Percentiles rank a stretch among this genome's conserved stretches.
These are phyloP conservation scores for Uria aalge DNA, from an alignment of 2,113 vertebrate genomes.

Conservation along the genomic window DNA sequence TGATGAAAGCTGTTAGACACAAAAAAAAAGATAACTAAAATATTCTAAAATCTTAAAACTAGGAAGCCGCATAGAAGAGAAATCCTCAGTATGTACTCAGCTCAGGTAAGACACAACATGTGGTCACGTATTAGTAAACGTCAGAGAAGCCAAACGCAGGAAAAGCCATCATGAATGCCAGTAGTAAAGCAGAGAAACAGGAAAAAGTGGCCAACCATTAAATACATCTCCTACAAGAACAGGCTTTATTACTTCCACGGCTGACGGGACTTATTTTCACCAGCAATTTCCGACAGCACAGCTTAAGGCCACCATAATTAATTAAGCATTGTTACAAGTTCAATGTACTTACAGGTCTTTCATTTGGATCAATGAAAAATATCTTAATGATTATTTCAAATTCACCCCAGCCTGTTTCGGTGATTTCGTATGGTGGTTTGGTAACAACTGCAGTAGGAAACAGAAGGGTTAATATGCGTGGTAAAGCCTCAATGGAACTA, in stretches of 20 bases:
- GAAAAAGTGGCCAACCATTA: not conserved
- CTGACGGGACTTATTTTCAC: not conserved
- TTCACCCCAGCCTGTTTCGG: constrained; percentile 98
- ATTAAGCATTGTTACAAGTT: not conserved
- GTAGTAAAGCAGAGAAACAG: not conserved
- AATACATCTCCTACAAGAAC: not conserved
- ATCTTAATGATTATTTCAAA: constrained; percentile 99
- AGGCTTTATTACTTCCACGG: not conserved
- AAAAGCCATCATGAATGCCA: not conserved
- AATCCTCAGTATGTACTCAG: not conserved
- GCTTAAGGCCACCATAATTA: not conserved
- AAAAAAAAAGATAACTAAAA: not conserved
- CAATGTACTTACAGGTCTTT: constrained; percentile 87
- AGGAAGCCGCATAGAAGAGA: not conserved
- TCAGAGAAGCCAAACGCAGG: not conserved
- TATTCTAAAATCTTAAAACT: not conserved
- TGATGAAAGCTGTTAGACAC: not conserved
- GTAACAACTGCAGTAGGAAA: constrained; percentile 86
- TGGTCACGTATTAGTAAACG: accelerated
- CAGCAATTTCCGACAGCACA: not conserved
- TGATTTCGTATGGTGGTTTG: constrained; percentile 97
- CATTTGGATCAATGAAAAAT: constrained; percentile 98
- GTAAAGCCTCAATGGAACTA: not conserved
- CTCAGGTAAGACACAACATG: not conserved
- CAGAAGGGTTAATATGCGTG: not conserved